Conservation (phyloP, 2,113 vertebrate species). For the Thalassoma bifasciatum region DNA sequence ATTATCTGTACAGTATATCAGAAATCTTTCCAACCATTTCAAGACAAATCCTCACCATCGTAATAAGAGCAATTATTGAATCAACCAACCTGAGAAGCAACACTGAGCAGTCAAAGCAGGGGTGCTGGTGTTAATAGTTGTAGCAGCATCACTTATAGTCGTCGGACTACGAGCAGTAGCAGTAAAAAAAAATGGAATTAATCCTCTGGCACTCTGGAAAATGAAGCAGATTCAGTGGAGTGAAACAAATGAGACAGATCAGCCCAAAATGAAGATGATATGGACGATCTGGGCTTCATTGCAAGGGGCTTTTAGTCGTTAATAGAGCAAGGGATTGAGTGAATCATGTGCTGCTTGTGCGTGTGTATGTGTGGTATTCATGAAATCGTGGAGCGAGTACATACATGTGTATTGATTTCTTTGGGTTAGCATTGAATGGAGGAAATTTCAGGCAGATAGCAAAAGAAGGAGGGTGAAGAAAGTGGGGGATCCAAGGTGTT, state of each 20-base stretch:
- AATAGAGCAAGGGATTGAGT: constrained; percentile 31
- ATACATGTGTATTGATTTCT: constrained; percentile 34
- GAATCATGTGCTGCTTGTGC: background rate
- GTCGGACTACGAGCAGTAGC: background rate
- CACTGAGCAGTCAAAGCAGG: background rate
- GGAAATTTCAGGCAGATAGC: constrained; percentile 21
- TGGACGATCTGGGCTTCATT: constrained; percentile 38
- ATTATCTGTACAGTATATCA: too few relatives aligned
- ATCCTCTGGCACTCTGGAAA: constrained; percentile 8
- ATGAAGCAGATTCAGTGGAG: constrained; percentile 29
- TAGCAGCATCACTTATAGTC: background rate
- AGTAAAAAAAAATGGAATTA: too few relatives aligned
- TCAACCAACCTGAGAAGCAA: too few relatives aligned
- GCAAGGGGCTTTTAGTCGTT: constrained; percentile 38
- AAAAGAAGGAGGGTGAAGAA: background rate
- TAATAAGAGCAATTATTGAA: too few relatives aligned
- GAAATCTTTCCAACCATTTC: too few relatives aligned
- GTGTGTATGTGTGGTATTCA: background rate
- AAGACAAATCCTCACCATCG: too few relatives aligned
- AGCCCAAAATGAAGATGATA: constrained; percentile 42
- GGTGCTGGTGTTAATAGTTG: background rate
- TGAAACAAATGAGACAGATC: constrained; percentile 43
- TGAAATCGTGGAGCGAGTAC: constrained; percentile 21
- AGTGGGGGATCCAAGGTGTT: background rate
- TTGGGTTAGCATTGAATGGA: constrained; percentile 35